These are phyloP conservation scores for Diarsia brunnea DNA, from an alignment of 2,888 invertebrate genomes.

Conservation along the genomic window DNA sequence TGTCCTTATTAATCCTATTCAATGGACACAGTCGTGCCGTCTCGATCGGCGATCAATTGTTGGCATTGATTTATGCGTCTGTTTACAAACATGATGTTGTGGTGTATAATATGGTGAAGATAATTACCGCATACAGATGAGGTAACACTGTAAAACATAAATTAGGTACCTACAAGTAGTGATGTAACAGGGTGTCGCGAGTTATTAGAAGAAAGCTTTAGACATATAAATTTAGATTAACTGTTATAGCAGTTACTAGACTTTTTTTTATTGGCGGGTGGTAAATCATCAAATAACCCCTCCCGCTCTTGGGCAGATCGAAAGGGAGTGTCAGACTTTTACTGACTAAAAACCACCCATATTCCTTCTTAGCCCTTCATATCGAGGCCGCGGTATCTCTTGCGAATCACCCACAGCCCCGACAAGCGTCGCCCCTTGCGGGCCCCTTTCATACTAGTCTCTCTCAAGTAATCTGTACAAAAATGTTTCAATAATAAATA, in stretches of 20 bases:
- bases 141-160: slow-evolving; percentile 35
- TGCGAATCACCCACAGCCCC: too few relatives aligned
- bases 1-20: slow-evolving; percentile 18
- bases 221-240: slow-evolving; percentile 6
- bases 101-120: slow-evolving; percentile 35
- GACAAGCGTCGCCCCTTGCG: too few relatives aligned
- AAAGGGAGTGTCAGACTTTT: too few relatives aligned
- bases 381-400: too few relatives aligned
- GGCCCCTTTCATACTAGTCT: too few relatives aligned
- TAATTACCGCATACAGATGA: slow-evolving; percentile 56
- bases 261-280: too few relatives aligned
- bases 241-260: not conserved
- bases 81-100: slow-evolving; percentile 38
- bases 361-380: too few relatives aligned
- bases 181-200: slow-evolving; percentile 7
- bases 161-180: slow-evolving; percentile 20
- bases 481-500: not conserved
- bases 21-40: slow-evolving; percentile 35
- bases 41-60: slow-evolving; percentile 51
- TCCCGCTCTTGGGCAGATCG: too few relatives aligned
- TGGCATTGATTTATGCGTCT: slow-evolving; percentile 40
- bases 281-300: too few relatives aligned
- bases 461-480: not conserved
- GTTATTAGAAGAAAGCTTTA: slow-evolving; percentile 11
- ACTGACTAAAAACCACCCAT: too few relatives aligned